These are phyloP conservation scores for Amblyopsis hoosieri DNA, from an alignment of 2,797 vertebrate genomes.

Conservation along the genomic window DNA sequence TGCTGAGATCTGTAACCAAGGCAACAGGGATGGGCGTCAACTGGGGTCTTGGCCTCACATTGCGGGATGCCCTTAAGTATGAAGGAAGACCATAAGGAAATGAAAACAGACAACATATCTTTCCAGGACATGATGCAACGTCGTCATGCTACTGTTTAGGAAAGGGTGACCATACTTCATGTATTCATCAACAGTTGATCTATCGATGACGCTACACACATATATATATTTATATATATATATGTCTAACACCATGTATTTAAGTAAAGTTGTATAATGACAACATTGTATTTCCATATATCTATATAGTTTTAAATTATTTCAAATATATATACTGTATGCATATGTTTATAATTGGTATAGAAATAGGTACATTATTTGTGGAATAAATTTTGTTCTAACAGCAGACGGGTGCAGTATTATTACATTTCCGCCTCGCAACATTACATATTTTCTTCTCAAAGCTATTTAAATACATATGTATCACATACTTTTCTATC, in stretches of 20 bases:
- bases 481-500: constrained; percentile 69
- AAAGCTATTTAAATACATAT: constrained; percentile 82
- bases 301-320: constrained; percentile 58
- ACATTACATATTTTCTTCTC: constrained; percentile 73
- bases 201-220: constrained; percentile 69
- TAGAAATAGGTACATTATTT: constrained; percentile 81
- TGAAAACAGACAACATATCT: constrained; percentile 64
- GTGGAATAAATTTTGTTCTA: constrained; percentile 77
- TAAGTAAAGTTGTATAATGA: constrained; percentile 57
- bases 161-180: constrained; percentile 74
- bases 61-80: constrained; percentile 77
- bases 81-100: constrained; percentile 72
- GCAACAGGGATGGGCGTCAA: constrained; percentile 61
- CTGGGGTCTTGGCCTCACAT: constrained; percentile 71
- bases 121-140: constrained; percentile 70
- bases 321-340: constrained; percentile 66
- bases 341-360: constrained; percentile 78
- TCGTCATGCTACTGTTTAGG: constrained; percentile 76
- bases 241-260: constrained; percentile 61
- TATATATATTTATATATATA: constrained; percentile 49
- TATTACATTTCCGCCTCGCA: constrained; percentile 70
- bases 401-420: constrained; percentile 72
- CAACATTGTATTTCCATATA: constrained; percentile 62
- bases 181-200: constrained; percentile 55
- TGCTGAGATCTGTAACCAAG: constrained; percentile 36